phyloP scores from a whole-genome alignment of 2,797 vertebrate species.

The Jordanella pulchra region DNA sequence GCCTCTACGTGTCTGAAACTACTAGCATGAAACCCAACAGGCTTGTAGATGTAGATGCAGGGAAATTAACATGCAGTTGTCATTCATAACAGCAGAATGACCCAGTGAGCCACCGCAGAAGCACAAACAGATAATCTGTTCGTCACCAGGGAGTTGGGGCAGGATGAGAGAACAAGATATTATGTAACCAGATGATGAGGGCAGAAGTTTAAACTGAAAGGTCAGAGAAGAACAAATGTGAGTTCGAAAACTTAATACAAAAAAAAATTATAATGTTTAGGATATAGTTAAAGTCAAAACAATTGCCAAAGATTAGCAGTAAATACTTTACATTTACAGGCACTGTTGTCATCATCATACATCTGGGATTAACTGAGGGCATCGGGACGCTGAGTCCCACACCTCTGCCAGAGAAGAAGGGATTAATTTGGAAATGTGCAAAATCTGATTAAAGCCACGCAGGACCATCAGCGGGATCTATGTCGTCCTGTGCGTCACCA shows the following conservation, averaged over 20 bases:
- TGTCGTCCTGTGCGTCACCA: slow-evolving; percentile 35
- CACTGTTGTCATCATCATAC: slow-evolving; percentile 18
- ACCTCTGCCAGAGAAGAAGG: slow-evolving; percentile 52
- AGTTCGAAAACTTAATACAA: slow-evolving; percentile 5
- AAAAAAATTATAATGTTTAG: background rate
- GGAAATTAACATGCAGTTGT: background rate
- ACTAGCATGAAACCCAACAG: background rate
- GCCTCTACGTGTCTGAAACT: no score
- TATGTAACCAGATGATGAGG: slow-evolving; percentile 51
- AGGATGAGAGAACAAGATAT: slow-evolving; percentile 6
- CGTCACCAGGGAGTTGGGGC: slow-evolving; percentile 13
- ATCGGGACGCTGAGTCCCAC: slow-evolving; percentile 39
- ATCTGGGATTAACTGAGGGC: slow-evolving; percentile 51
- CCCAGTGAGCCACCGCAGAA: slow-evolving; percentile 22
- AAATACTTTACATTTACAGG: slow-evolving; percentile 16
- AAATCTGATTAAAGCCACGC: slow-evolving; percentile 40
- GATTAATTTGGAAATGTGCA: slow-evolving; percentile 53
- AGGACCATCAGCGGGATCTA: background rate
- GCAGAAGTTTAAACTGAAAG: slow-evolving; percentile 41
- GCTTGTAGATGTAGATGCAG: background rate
- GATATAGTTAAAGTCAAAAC: background rate
- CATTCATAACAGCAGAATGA: slow-evolving; percentile 1
- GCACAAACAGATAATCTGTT: slow-evolving; percentile 38
- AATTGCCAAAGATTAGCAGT: background rate
- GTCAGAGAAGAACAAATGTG: slow-evolving; percentile 39